phyloP scores from a whole-genome alignment of 2,888 invertebrate species.

The Mesodorylaimus sp. region DNA sequence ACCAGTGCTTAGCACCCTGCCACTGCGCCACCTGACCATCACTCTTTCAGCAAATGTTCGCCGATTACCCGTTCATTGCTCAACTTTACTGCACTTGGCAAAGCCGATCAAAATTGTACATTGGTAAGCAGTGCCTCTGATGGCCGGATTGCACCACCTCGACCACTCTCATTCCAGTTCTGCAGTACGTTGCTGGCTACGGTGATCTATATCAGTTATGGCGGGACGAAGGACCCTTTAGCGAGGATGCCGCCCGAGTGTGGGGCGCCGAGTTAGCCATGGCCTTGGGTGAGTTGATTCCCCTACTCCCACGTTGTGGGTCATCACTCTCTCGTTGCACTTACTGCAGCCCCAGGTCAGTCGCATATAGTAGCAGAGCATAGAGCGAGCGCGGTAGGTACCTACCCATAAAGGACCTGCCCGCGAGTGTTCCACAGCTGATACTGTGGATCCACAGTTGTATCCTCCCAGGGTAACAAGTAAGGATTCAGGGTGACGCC shows the following conservation, averaged over 20 bases:
- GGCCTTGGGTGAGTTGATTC: constrained; percentile 51
- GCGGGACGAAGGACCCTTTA: constrained; percentile 51
- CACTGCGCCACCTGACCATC: not conserved
- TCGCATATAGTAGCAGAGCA: no score
- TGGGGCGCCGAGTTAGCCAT: constrained; percentile 71
- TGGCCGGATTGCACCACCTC: constrained; percentile 4
- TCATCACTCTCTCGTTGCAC: not conserved
- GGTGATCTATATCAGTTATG: constrained; percentile 63
- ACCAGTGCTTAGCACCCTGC: no score
- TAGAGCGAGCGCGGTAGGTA: no score
- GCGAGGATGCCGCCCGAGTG: constrained; percentile 56
- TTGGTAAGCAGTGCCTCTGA: no score
- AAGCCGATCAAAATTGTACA: constrained; percentile 18
- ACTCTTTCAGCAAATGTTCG: constrained; percentile 10
- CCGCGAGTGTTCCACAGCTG: no score
- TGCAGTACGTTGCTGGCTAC: constrained; percentile 64
- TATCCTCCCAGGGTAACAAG: no score
- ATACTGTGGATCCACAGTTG: no score
- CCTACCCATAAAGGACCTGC: no score
- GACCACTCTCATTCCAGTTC: constrained; percentile 29
- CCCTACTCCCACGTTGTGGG: not conserved
- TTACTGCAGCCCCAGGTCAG: no score
- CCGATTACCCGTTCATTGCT: constrained; percentile 19
- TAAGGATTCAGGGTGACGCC: no score
- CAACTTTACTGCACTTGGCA: constrained; percentile 24